phyloP scores from a whole-genome alignment of 2,113 vertebrate species.

The Podocnemis expansa region DNA sequence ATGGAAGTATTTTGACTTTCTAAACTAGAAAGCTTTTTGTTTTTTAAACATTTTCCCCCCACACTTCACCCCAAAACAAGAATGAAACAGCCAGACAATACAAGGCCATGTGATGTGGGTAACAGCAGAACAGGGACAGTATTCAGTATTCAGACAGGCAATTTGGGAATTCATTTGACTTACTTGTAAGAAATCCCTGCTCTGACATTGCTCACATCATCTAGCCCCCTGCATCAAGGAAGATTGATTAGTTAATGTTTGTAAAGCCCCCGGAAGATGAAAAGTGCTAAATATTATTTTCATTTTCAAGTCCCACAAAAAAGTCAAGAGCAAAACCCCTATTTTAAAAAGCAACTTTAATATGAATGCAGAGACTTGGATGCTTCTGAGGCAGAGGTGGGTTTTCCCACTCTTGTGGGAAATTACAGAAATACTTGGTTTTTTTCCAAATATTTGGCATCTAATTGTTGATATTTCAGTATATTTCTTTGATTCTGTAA shows the following conservation, averaged over 20 bases:
- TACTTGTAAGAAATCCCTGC: slow-evolving; percentile 21
- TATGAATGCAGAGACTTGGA: neutral
- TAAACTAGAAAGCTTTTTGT: neutral
- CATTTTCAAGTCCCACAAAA: slow-evolving; percentile 39
- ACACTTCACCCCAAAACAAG: too few species aligned
- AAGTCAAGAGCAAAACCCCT: neutral
- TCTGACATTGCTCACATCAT: slow-evolving; percentile 47
- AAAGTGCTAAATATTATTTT: slow-evolving; percentile 51
- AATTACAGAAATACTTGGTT: neutral
- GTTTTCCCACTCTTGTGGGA: neutral
- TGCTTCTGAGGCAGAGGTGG: neutral
- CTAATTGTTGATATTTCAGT: neutral
- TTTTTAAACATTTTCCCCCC: neutral
- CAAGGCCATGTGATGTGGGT: neutral
- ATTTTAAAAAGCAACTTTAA: neutral
- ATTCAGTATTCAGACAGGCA: neutral
- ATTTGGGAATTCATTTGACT: slow-evolving; percentile 29
- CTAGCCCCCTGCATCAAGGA: neutral
- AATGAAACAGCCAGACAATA: neutral
- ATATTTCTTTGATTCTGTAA: neutral
- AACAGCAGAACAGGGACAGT: neutral
- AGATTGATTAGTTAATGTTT: slow-evolving; percentile 62
- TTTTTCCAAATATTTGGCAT: neutral
- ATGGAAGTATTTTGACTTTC: neutral
- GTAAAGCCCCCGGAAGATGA: slow-evolving; percentile 64